Evolutionary conservation across 2,888 invertebrate species (phyloP).

Genomic region (Pristionchus mayeri): DNA sequence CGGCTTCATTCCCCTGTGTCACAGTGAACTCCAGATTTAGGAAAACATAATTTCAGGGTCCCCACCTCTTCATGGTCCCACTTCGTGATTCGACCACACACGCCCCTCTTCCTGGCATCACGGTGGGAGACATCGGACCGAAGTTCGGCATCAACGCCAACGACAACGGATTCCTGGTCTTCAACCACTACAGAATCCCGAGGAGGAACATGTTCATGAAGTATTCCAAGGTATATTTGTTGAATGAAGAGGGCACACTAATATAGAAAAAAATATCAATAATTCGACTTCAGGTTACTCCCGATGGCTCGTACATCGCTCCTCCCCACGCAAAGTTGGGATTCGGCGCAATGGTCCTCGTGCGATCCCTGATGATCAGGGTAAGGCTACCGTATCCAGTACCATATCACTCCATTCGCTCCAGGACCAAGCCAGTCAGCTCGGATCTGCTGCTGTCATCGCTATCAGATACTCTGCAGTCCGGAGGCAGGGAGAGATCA

Average conservation of each 20-base stretch:
- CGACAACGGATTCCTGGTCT: conserved; percentile 93
- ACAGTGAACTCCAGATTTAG: background rate
- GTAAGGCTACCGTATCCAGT: conserved; percentile 5
- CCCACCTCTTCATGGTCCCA: conserved; percentile 93
- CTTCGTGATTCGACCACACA: conserved; percentile 88
- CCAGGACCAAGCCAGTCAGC: conserved; percentile 85
- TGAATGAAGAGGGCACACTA: background rate
- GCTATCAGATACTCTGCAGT: conserved; percentile 92
- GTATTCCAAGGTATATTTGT: conserved; percentile 90
- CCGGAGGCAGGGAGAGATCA: conserved; percentile 89
- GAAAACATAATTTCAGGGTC: conserved; percentile 80
- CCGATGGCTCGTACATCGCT: conserved; percentile 89
- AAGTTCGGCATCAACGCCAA: conserved; percentile 85
- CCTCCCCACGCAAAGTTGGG: conserved; percentile 88
- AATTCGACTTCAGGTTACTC: conserved; percentile 50
- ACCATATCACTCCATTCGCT: background rate
- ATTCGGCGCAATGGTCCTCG: conserved; percentile 94
- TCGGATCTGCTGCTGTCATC: conserved; percentile 90
- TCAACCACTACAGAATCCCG: conserved; percentile 89
- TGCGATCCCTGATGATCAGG: conserved; percentile 83
- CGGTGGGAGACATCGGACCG: conserved; percentile 93
- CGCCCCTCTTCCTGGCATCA: conserved; percentile 86
- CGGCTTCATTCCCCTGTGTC: background rate
- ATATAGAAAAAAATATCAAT: background rate
- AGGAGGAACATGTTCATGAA: conserved; percentile 94